These are phyloP conservation scores for Nemotelus nigrinus DNA, from an alignment of 2,888 invertebrate genomes.

Conservation along the genomic window DNA sequence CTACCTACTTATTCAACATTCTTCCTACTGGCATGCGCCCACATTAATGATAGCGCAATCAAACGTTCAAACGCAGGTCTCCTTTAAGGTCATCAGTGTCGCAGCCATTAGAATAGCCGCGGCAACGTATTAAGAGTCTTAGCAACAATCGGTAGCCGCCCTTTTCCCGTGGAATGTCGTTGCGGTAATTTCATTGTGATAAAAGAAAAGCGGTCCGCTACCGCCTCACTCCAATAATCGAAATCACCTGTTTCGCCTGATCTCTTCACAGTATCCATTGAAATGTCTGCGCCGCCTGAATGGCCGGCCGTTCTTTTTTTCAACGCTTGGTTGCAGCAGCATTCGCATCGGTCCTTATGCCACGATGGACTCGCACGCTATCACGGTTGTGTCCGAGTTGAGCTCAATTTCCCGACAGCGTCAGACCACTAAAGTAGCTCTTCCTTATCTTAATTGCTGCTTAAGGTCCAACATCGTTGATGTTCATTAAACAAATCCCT, in stretches of 20 bases:
- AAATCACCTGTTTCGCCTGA: constrained; percentile 39
- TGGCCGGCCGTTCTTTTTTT: neutral
- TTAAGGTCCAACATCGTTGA: constrained; percentile 42
- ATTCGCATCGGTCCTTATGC: neutral
- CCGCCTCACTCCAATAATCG: constrained; percentile 17
- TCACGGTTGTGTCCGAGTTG: constrained; percentile 15
- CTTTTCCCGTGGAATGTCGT: constrained; percentile 40
- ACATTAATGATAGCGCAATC: no score
- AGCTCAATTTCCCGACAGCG: constrained; percentile 16
- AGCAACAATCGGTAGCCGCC: constrained; percentile 35
- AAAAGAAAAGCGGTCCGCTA: constrained; percentile 34
- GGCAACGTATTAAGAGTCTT: neutral
- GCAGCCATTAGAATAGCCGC: constrained; percentile 6
- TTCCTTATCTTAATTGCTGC: constrained; percentile 42
- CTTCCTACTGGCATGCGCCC: no score
- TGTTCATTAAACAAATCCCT: constrained; percentile 41
- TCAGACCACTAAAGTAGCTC: constrained; percentile 29
- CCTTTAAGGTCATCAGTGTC: no score
- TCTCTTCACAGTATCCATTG: constrained; percentile 13
- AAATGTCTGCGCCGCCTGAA: constrained; percentile 8
- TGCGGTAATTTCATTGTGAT: constrained; percentile 41
- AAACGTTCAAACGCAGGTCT: no score
- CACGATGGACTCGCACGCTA: constrained; percentile 3
- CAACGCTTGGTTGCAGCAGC: neutral
- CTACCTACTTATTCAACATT: no score